Conservation (phyloP, 2,797 vertebrate genomes). For the Leptoclinus maculatus region DNA sequence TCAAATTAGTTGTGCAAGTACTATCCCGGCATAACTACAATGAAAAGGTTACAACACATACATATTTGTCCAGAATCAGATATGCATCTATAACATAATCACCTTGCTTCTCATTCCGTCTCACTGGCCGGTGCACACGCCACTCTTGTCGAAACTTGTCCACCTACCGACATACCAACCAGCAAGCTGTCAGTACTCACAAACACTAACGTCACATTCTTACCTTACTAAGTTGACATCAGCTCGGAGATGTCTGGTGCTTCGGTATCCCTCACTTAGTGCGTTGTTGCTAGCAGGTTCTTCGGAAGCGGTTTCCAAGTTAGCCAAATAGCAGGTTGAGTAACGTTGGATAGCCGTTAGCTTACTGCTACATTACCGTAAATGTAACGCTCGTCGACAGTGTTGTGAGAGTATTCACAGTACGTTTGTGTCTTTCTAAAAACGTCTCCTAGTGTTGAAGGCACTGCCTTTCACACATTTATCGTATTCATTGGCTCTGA, state of each 20-base stretch:
- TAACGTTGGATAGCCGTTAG: slow-evolving; percentile 70
- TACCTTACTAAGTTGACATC: slow-evolving; percentile 48
- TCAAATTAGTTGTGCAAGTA: background rate
- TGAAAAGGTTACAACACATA: background rate
- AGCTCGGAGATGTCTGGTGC: background rate
- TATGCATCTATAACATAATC: slow-evolving; percentile 15
- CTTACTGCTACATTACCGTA: slow-evolving; percentile 45
- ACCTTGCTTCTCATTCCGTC: background rate
- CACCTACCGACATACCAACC: slow-evolving; percentile 14
- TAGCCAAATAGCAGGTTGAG: slow-evolving; percentile 42
- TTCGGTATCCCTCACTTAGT: background rate
- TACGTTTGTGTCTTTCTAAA: background rate
- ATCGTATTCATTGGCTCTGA: background rate
- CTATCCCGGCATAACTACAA: background rate
- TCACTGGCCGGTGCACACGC: background rate
- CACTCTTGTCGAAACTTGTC: slow-evolving; percentile 40
- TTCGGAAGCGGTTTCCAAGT: slow-evolving; percentile 37
- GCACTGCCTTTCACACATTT: background rate
- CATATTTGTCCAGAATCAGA: background rate
- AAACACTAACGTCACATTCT: slow-evolving; percentile 19
- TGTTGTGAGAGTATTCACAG: background rate
- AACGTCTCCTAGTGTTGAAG: background rate
- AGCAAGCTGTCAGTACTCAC: slow-evolving; percentile 7
- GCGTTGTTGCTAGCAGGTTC: slow-evolving; percentile 19
- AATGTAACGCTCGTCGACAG: slow-evolving; percentile 10